Percentiles rank a stretch among this genome's conserved stretches.
Conservation (phyloP, 2,888 invertebrate species). For the Dysmachus trigonus region DNA sequence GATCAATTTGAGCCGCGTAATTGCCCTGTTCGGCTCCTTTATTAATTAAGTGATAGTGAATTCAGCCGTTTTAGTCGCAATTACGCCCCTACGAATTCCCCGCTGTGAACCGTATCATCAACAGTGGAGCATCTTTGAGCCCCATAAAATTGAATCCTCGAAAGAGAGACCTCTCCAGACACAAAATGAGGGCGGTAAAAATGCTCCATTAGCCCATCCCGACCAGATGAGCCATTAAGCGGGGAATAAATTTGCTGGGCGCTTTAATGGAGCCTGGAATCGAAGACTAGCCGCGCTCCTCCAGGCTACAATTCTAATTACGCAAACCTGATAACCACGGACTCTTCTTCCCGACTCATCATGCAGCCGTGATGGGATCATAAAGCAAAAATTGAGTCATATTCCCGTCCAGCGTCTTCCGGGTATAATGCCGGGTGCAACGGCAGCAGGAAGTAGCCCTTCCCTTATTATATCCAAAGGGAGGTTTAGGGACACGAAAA, state of each 20-base stretch:
- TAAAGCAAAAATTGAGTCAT: slow-evolving; percentile 2
- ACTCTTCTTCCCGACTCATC: not conserved
- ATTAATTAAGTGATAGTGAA: slow-evolving; percentile 20
- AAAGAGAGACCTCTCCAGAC: not conserved
- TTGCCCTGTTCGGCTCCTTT: not conserved
- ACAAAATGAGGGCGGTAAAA: not conserved
- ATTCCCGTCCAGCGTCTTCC: not conserved
- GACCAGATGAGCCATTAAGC: slow-evolving; percentile 2
- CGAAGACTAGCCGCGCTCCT: not conserved
- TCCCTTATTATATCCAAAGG: not conserved
- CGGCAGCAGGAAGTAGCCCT: not conserved
- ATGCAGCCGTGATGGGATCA: slow-evolving; percentile 21
- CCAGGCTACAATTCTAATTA: not conserved
- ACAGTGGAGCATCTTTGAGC: not conserved
- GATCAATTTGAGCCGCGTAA: not conserved
- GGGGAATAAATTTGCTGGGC: not conserved
- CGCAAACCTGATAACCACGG: slow-evolving; percentile 11
- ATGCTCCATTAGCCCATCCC: not conserved
- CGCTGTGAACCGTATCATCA: slow-evolving; percentile 2
- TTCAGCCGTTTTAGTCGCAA: not conserved
- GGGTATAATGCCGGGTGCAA: not conserved
- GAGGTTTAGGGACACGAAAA: no score
- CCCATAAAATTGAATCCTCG: not conserved
- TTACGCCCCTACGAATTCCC: not conserved
- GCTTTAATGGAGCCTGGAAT: not conserved